phyloP scores from a whole-genome alignment of 2,797 vertebrate genomes.

The Pseudomugil tenellus region DNA sequence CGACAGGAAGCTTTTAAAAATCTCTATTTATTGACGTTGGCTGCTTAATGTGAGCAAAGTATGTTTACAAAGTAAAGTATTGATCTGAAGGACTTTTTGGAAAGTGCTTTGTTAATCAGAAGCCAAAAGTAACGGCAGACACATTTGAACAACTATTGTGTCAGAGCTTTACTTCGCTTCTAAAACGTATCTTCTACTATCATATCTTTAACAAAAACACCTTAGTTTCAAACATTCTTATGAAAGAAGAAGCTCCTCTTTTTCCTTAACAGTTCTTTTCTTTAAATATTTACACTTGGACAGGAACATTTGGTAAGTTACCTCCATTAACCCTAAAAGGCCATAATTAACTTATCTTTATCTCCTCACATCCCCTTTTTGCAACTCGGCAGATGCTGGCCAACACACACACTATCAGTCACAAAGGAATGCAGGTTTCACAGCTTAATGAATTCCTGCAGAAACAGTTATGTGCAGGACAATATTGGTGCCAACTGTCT shows the following conservation, averaged over 20 bases:
- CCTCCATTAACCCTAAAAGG: not conserved
- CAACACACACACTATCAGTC: constrained; percentile 12
- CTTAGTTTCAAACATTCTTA: too few relatives aligned
- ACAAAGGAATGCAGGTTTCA: constrained; percentile 40
- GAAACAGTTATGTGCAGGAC: constrained; percentile 33
- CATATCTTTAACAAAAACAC: constrained; percentile 4
- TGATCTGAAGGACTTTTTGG: not conserved
- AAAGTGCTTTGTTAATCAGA: rapidly evolving
- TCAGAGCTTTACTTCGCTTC: not conserved
- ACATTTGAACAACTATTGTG: not conserved
- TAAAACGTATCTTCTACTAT: not conserved
- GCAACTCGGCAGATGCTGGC: constrained; percentile 11
- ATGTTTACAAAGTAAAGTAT: not conserved
- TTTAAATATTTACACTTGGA: constrained; percentile 1
- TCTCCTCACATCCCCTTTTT: not conserved
- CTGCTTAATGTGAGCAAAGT: not conserved
- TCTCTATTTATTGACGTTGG: constrained; percentile 6
- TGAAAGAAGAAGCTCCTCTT: not conserved
- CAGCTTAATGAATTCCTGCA: constrained; percentile 60
- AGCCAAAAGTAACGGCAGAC: not conserved
- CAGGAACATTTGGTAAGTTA: not conserved
- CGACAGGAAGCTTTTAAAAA: not conserved
- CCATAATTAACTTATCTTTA: not conserved
- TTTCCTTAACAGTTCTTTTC: not conserved
- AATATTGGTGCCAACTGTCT: constrained; percentile 48